Evolutionary conservation across 2,797 vertebrate species (phyloP).

Genomic region (Bradypus variegatus): DNA sequence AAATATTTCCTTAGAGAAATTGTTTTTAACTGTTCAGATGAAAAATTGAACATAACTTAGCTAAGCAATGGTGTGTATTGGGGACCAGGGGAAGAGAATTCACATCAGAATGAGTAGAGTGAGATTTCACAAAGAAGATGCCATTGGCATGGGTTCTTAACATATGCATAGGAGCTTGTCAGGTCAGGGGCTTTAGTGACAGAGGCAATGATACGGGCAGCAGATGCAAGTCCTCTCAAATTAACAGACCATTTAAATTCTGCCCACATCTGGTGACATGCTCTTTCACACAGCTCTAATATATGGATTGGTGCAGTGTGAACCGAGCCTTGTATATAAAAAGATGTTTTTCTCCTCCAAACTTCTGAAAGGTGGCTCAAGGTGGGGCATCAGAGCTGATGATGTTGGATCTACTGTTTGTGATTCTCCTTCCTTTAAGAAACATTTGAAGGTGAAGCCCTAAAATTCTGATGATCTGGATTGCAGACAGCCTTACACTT

Average conservation of each 20-base stretch:
- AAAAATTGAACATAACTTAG: not conserved
- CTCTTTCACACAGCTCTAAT: not conserved
- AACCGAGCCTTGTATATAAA: not conserved
- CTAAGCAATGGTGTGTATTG: not conserved
- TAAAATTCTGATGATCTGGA: not conserved
- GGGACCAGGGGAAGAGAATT: not conserved
- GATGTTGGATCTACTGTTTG: not conserved
- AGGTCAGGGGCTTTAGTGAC: not conserved
- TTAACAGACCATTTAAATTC: not conserved
- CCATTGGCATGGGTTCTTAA: not conserved
- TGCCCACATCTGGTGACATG: not conserved
- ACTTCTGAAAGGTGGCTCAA: not conserved
- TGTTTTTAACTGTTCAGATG: not conserved
- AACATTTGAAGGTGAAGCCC: not conserved
- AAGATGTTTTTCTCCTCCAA: not conserved
- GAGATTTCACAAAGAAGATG: not conserved
- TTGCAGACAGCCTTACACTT: not conserved
- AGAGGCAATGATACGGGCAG: not conserved
- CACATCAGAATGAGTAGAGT: rapidly evolving
- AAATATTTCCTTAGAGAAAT: not conserved
- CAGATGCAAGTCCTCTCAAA: not conserved
- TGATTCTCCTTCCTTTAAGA: not conserved
- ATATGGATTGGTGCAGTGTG: not conserved
- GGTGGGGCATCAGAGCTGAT: not conserved
- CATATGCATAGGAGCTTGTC: not conserved